A percentile compares a stretch with the other conserved stretches of the same genome.
Conservation (phyloP, 2,888 invertebrate species). For the Seladonia tumulorum region DNA sequence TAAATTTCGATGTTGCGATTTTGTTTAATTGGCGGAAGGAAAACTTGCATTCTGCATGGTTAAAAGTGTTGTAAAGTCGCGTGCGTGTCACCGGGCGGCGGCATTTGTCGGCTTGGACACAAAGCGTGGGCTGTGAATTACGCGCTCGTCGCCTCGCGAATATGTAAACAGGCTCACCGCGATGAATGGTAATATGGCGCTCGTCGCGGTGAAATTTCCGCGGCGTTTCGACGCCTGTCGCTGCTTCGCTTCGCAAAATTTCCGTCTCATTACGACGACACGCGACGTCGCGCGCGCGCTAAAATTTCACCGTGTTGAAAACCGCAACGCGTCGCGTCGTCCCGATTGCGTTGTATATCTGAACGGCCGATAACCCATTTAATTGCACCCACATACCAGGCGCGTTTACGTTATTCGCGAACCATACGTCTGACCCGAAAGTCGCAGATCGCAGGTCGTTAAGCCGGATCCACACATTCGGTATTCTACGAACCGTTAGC, state of each 20-base stretch:
- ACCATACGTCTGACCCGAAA: constrained; percentile 20
- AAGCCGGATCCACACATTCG: constrained; percentile 6
- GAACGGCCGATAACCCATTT: constrained; percentile 55
- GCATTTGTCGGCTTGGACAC: neutral
- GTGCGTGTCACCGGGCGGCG: constrained; percentile 17
- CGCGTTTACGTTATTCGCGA: constrained; percentile 44
- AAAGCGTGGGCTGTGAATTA: constrained; percentile 18
- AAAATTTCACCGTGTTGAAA: neutral
- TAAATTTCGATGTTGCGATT: neutral
- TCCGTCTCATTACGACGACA: constrained; percentile 8
- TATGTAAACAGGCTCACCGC: constrained; percentile 29
- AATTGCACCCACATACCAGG: constrained; percentile 54
- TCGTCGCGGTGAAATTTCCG: constrained; percentile 26
- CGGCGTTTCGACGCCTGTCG: neutral
- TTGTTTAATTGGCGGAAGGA: neutral
- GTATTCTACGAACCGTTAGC: neutral
- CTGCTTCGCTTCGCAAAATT: neutral
- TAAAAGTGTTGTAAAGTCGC: constrained; percentile 19
- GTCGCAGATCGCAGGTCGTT: neutral
- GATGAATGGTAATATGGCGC: constrained; percentile 23
- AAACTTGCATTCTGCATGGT: neutral
- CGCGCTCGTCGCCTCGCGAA: constrained; percentile 17
- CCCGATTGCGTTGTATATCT: constrained; percentile 35
- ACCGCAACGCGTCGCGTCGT: constrained; percentile 38
- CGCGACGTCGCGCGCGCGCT: neutral